phyloP scores from a whole-genome alignment of 2,113 vertebrate species.

The Apodemus speciosus region DNA sequence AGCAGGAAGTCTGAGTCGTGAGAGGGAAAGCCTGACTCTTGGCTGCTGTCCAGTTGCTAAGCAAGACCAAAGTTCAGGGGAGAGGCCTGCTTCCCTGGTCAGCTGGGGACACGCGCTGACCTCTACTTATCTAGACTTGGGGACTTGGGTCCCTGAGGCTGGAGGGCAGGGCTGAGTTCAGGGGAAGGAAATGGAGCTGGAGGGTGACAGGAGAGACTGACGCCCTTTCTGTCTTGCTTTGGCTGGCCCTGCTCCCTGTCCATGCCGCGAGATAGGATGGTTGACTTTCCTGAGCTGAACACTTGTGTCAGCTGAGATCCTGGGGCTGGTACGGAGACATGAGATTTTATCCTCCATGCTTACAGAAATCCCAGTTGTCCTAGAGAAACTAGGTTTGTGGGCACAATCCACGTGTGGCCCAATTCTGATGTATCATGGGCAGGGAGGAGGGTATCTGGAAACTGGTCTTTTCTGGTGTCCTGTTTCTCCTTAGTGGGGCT shows the following conservation, averaged over 20 bases:
- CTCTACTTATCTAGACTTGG: neutral
- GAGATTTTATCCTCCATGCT: neutral
- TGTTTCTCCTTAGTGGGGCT: neutral
- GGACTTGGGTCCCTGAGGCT: neutral
- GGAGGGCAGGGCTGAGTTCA: neutral
- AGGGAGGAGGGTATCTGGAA: neutral
- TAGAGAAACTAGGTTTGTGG: neutral
- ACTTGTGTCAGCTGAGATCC: neutral
- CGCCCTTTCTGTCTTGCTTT: neutral
- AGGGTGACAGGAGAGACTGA: neutral
- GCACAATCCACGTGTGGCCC: neutral
- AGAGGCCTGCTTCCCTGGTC: constrained; percentile 42
- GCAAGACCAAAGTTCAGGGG: constrained; percentile 71
- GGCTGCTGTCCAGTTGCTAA: constrained; percentile 50
- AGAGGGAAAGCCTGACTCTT: constrained; percentile 53
- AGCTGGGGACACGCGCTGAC: constrained; percentile 50
- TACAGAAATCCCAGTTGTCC: neutral
- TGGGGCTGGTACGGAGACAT: neutral
- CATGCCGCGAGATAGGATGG: neutral
- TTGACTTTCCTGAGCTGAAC: neutral
- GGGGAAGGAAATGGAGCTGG: neutral
- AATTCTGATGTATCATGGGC: neutral
- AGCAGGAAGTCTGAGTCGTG: constrained; percentile 66
- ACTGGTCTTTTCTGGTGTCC: neutral
- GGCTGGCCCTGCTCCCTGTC: neutral